Evolutionary conservation across 1,140 invertebrate genomes (phyloP), one percentile per base, ranked within the genome.

Genomic region (Aphelenchoides besseyi): DNA sequence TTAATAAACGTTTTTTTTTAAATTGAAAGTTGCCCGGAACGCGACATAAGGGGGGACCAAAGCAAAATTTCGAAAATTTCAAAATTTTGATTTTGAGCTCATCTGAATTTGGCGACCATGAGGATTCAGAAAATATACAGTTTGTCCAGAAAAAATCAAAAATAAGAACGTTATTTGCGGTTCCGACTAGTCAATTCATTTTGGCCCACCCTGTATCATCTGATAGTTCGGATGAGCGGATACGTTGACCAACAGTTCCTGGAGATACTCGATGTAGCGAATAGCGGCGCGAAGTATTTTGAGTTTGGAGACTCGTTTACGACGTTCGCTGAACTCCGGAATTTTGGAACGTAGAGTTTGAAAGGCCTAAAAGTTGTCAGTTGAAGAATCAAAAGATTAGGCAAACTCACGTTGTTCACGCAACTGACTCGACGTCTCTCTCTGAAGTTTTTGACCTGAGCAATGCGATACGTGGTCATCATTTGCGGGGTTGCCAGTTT

Each of bases 221-320:
- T 61, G 12, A 18, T 28, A 12, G 67, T 12, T 16, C 18, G 41
- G 57, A 16, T 61, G 57, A 12, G 28, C 68, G 1, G 57, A 35
- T 18, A n/a, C 26, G 67, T 3, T 52, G 61, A 16, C 33, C 61
- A 74, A 63, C n/a, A 67, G n/a, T n/a, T 73, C 33, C 16, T 74
- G 66, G 3, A 81, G 68, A 2, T 30, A 41, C n/a, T 81, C 52
- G 29, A 81, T 81, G 76, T 81, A 81, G 30, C 68, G 57, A 12
- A 81, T 81, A 1, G 80, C 81, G 2, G 81, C 81, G 36, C 70
- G 41, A 3, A 81, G 74, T 29, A 81, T 81, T 28, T 79, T 76
- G 23, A 81, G 69, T 64, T 81, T 81, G 26, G 81, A 83, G 18
- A 81, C 76, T 29, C 80, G 69, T 64, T 83, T 81, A 37, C 70